Conservation (phyloP, 2,113 vertebrate genomes). For the Tyrannus savana region DNA sequence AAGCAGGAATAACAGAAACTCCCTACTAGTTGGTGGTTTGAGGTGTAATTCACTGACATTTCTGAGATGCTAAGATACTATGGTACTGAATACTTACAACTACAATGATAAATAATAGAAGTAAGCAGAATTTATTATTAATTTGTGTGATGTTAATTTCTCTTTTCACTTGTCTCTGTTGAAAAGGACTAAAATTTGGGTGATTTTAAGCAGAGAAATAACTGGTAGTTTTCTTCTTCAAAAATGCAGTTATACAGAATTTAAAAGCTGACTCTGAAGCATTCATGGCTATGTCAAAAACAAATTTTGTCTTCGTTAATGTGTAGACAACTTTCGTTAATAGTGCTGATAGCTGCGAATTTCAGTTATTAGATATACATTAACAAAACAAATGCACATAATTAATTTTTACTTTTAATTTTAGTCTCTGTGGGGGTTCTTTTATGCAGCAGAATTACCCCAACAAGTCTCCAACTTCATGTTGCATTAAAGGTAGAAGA, state of each 20-base stretch:
- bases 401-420: neutral
- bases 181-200: neutral
- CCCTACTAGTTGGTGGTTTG: neutral
- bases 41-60: neutral
- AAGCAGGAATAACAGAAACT: neutral
- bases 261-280: neutral
- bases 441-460: too few species aligned
- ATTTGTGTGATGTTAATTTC: neutral
- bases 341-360: neutral
- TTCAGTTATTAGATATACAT: neutral
- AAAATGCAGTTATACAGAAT: neutral
- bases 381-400: neutral
- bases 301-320: neutral
- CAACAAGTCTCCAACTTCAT: neutral
- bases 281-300: accelerated
- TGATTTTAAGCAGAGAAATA: neutral
- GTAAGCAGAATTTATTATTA: neutral
- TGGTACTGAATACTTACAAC: neutral
- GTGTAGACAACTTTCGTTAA: neutral
- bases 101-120: neutral
- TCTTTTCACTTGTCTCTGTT: neutral
- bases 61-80: neutral
- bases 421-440: too few species aligned
- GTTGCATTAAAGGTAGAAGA: neutral
- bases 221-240: neutral